Evolutionary conservation across 2,888 invertebrate genomes (phyloP).

Genomic region (Boloria selene): DNA sequence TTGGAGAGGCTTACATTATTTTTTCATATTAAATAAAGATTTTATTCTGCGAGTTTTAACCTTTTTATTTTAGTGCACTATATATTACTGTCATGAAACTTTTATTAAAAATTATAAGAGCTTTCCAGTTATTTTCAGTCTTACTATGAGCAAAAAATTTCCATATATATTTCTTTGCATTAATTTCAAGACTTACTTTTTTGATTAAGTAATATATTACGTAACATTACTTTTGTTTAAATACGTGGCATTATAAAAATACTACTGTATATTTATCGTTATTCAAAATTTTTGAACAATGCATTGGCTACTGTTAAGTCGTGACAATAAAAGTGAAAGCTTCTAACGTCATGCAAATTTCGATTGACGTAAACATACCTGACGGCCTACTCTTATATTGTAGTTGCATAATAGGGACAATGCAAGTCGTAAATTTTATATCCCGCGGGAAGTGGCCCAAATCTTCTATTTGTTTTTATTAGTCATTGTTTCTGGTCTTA

Average conservation of each 20-base stretch:
- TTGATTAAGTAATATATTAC: no score
- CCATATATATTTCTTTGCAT: no score
- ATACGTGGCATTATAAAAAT: background rate
- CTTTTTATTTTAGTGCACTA: no score
- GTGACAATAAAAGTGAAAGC: conserved; percentile 75
- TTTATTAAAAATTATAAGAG: no score
- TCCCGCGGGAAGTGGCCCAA: conserved; percentile 55
- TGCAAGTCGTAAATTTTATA: conserved; percentile 62
- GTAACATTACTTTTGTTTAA: no score
- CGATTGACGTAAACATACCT: conserved; percentile 61
- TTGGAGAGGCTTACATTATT: no score
- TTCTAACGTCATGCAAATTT: conserved; percentile 65
- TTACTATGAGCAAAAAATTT: no score
- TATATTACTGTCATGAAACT: no score
- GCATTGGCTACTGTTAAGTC: conserved; percentile 11
- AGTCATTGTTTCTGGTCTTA: conserved; percentile 2
- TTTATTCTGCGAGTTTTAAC: no score
- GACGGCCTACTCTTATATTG: conserved; percentile 50
- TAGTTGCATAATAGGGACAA: conserved; percentile 66
- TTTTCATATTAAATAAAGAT: no score
- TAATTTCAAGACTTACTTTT: no score
- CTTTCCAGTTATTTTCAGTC: no score
- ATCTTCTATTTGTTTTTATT: conserved; percentile 50
- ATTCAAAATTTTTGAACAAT: background rate
- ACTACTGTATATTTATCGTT: background rate